phyloP scores from a whole-genome alignment of 53 echinoderm and acorn worm genomes.

The Glandiceps talaboti region DNA sequence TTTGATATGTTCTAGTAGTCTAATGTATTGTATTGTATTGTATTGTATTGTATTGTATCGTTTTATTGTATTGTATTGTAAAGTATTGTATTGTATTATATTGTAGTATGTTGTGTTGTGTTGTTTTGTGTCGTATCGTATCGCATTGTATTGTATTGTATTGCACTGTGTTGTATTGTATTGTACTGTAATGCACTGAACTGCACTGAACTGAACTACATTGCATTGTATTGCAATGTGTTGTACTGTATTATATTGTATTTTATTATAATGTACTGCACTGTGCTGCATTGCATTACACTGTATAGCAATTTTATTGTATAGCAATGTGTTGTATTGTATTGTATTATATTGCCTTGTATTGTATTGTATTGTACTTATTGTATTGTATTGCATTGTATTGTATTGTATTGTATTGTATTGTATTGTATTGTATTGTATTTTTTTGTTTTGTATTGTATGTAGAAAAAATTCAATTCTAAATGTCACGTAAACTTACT shows the following conservation, averaged over 20 bases:
- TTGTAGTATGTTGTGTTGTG: neutral
- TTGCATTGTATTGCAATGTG: neutral
- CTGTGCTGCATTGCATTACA: neutral
- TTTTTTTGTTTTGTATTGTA: too few species aligned
- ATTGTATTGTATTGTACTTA: neutral
- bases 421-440: too few species aligned
- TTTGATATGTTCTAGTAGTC: too few species aligned
- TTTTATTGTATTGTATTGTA: neutral
- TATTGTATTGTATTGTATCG: neutral
- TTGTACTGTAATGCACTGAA: neutral
- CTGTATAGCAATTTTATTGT: too few species aligned
- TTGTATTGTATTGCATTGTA: too few species aligned
- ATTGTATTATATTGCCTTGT: neutral
- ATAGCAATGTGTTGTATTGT: neutral
- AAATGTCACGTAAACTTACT: too few species aligned
- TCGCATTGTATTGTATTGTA: neutral
- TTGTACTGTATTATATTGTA: neutral
- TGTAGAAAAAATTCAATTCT: too few species aligned
- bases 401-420: too few species aligned
- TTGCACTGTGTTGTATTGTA: neutral
- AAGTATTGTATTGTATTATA: neutral
- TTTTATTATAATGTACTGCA: neutral
- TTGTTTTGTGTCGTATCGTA: neutral
- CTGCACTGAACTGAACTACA: neutral
- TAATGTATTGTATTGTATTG: too few species aligned